These are phyloP conservation scores for Nyctereutes procyonoides DNA, from an alignment of 2,113 vertebrate species.

Conservation along the genomic window DNA sequence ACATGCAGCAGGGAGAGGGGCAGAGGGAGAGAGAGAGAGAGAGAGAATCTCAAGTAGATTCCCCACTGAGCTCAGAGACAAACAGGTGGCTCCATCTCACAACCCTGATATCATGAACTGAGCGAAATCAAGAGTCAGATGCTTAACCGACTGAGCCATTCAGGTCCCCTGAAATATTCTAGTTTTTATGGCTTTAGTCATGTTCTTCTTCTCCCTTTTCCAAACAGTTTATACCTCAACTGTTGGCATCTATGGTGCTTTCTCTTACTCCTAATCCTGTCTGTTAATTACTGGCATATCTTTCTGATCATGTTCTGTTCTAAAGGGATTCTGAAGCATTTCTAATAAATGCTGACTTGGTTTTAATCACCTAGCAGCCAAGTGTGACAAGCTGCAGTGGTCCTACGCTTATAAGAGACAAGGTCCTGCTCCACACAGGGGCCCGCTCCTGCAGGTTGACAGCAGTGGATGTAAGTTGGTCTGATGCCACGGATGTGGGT, in stretches of 20 bases:
- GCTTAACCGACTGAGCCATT: not conserved
- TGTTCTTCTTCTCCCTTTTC: not conserved
- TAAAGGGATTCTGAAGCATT: not conserved
- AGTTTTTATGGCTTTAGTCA: not conserved
- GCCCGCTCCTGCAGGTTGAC: constrained; percentile 76
- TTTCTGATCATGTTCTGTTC: not conserved
- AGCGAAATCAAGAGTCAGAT: not conserved
- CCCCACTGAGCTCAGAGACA: not conserved
- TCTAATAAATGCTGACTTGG: not conserved
- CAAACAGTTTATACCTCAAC: not conserved
- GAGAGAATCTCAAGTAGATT: not conserved
- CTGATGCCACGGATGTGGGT: constrained; percentile 81
- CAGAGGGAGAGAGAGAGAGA: not conserved
- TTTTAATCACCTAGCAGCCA: constrained; percentile 77
- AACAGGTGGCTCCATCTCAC: not conserved
- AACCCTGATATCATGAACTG: not conserved
- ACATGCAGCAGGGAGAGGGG: not conserved
- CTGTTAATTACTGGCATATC: not conserved
- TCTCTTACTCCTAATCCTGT: not conserved
- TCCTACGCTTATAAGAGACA: constrained; percentile 78
- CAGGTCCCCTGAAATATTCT: not conserved
- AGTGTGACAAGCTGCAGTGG: constrained; percentile 82
- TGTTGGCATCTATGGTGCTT: not conserved
- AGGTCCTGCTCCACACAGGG: constrained; percentile 74
- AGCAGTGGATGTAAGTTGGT: constrained; percentile 83